Evolutionary conservation across 2,113 vertebrate species (phyloP).

Genomic region (Gobiocypris rarus): DNA sequence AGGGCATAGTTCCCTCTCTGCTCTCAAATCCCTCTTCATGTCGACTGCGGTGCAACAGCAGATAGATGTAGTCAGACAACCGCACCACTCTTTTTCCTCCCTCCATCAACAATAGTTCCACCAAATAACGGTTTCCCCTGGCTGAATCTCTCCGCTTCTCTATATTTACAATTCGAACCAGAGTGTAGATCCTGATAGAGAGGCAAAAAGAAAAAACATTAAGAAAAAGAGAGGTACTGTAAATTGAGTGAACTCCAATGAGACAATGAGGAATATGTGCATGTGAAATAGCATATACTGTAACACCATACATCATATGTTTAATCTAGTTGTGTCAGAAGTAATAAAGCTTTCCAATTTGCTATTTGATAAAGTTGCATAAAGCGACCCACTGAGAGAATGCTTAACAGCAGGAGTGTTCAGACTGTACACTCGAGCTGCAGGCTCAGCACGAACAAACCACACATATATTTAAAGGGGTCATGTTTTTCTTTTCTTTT

Average conservation of each 20-base stretch:
- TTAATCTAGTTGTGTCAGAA: slow-evolving; percentile 32
- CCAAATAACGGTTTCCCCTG: slow-evolving; percentile 91
- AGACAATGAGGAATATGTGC: background rate
- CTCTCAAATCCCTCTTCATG: slow-evolving; percentile 68
- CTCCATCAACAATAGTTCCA: slow-evolving; percentile 94
- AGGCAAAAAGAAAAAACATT: background rate
- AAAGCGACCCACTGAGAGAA: background rate
- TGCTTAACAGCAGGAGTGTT: background rate
- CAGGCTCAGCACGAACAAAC: slow-evolving; percentile 4
- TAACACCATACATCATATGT: background rate
- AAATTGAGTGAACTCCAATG: background rate
- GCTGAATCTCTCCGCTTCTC: slow-evolving; percentile 95
- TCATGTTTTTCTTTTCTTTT: background rate
- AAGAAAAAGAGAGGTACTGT: background rate
- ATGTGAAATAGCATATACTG: background rate
- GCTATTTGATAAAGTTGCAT: slow-evolving; percentile 35
- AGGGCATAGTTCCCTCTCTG: slow-evolving; percentile 70
- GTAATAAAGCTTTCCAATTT: slow-evolving; percentile 16
- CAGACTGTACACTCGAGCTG: background rate
- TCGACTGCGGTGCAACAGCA: slow-evolving; percentile 85
- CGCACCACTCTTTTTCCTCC: slow-evolving; percentile 85
- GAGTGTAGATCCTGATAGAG: slow-evolving; percentile 72
- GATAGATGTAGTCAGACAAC: slow-evolving; percentile 91
- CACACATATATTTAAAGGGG: background rate
- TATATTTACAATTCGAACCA: slow-evolving; percentile 90